Percentiles rank a stretch among this genome's conserved stretches.
phyloP scores from a whole-genome alignment of 53 echinoderm and acorn worm species.

The Stichopus horrens region DNA sequence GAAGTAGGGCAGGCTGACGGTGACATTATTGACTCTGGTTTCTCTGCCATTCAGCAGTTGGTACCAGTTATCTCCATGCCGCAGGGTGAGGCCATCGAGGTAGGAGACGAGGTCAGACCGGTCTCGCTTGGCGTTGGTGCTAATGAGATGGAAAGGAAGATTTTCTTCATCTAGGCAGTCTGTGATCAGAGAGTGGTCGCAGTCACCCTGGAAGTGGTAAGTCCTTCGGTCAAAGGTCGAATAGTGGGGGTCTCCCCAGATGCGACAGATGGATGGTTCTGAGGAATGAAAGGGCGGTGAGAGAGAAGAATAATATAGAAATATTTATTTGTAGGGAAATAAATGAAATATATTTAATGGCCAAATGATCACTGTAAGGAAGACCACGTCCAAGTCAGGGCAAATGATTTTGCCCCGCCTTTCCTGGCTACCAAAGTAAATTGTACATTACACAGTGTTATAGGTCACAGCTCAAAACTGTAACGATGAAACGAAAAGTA shows the following conservation, averaged over 20 bases:
- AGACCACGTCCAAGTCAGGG: too few relatives aligned
- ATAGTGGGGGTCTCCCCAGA: conserved; percentile 93
- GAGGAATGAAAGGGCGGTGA: conserved; percentile 58
- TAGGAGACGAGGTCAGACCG: conserved; percentile 31
- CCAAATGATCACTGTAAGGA: too few relatives aligned
- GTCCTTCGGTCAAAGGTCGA: conserved; percentile 67
- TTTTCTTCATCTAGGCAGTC: conserved; percentile 46
- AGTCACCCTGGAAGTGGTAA: conserved; percentile 64
- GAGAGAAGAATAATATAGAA: neutral
- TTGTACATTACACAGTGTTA: too few relatives aligned
- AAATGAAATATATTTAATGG: neutral
- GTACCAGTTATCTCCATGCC: conserved; percentile 25
- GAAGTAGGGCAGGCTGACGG: conserved; percentile 31
- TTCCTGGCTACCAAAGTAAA: too few relatives aligned
- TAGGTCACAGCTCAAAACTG: too few relatives aligned
- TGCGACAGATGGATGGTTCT: conserved; percentile 66
- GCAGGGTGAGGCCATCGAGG: conserved; percentile 22
- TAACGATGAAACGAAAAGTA: too few relatives aligned
- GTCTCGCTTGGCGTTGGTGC: conserved; percentile 42
- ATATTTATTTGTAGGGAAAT: neutral
- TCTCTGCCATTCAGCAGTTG: conserved; percentile 18
- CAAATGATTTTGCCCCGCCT: too few relatives aligned
- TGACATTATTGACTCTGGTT: conserved; percentile 27
- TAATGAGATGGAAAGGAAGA: conserved; percentile 40
- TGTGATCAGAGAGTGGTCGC: conserved; percentile 58